Evolutionary conservation across 2,888 invertebrate species (phyloP).

Genomic region (Escarpia spicata): DNA sequence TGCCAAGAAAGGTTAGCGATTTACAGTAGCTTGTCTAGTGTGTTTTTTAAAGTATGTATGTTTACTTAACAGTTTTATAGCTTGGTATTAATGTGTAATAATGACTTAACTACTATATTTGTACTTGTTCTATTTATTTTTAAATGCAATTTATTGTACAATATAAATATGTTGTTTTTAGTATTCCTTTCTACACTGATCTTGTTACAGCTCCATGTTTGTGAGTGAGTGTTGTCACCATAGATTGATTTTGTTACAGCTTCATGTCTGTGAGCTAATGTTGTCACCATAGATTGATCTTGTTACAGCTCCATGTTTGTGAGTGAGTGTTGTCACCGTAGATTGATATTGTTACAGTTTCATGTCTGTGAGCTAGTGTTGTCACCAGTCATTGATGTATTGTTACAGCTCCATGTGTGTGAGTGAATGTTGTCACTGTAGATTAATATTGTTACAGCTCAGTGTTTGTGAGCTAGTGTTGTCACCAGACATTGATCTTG

Average conservation of each 20-base stretch:
- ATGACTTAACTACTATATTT: too few relatives aligned
- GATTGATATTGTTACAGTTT: conserved; percentile 37
- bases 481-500: not conserved
- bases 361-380: conserved; percentile 68
- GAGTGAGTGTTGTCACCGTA: not conserved
- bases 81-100: too few relatives aligned
- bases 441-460: not conserved
- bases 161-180: too few relatives aligned
- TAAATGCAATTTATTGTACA: too few relatives aligned
- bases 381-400: not conserved
- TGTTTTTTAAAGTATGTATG: not conserved
- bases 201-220: not conserved
- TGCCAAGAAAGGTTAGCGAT: conserved; percentile 67
- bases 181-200: not conserved
- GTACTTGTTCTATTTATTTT: too few relatives aligned
- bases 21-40: not conserved
- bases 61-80: not conserved
- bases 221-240: not conserved
- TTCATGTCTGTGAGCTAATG: conserved; percentile 67
- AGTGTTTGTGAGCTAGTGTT: not conserved
- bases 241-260: conserved; percentile 30
- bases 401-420: not conserved
- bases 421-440: not conserved
- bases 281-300: not conserved
- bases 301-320: not conserved